phyloP scores from a whole-genome alignment of 2,797 vertebrate genomes.

The Premnoplex brunnescens region DNA sequence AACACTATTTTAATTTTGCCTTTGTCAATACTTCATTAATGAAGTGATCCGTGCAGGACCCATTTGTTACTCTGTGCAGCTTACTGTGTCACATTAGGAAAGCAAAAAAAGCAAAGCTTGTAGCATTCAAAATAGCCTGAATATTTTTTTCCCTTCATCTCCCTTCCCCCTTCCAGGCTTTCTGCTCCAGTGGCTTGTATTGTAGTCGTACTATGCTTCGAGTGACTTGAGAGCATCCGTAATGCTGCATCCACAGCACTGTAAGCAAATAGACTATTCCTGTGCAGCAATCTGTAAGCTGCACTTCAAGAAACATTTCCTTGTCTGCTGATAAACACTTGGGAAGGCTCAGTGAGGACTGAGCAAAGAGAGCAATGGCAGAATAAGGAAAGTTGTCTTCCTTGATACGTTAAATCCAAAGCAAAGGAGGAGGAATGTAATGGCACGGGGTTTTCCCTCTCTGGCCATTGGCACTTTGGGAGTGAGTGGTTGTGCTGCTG shows the following conservation, averaged over 20 bases:
- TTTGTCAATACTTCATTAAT: not conserved
- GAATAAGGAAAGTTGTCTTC: not conserved
- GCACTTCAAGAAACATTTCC: not conserved
- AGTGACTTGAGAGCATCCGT: slow-evolving; percentile 15
- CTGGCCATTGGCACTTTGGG: accelerated
- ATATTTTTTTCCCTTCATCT: not conserved
- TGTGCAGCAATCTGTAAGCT: slow-evolving; percentile 16
- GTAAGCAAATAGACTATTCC: not conserved
- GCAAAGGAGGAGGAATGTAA: not conserved
- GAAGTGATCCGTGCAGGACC: not conserved
- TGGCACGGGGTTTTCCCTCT: not conserved
- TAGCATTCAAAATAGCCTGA: not conserved
- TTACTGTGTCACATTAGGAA: not conserved
- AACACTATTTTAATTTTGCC: not conserved
- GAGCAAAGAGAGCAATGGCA: not conserved
- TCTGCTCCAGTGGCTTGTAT: slow-evolving; percentile 9
- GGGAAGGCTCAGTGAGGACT: not conserved
- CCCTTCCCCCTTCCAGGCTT: not conserved
- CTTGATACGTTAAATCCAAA: not conserved
- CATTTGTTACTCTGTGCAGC: not conserved
- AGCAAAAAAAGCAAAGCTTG: not conserved
- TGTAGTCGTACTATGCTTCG: not conserved
- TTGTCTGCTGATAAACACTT: not conserved
- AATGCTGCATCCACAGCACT: not conserved
- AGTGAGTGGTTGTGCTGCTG: not conserved